Base-by-base conservation (phyloP, 2,113 vertebrate genomes). In the Halichoeres trimaculatus region DNA sequence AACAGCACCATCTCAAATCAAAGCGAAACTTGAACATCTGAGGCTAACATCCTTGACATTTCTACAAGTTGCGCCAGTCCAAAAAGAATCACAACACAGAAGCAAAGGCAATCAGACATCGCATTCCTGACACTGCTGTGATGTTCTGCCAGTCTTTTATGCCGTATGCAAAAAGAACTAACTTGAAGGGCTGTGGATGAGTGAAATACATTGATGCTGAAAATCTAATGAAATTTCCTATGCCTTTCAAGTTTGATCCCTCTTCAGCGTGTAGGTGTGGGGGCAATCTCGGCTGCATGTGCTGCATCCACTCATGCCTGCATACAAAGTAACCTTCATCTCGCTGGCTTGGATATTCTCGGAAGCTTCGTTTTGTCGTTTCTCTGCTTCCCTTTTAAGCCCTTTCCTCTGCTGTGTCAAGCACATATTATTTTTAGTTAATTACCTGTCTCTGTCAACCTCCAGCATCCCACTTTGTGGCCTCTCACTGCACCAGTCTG, bases 341-440 rank as follows among this genome's bases (percentile, higher is more conserved):
- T 86, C 63, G 35, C 36, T 20, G 13, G 54, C 69, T 22, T 9
- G 51, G 47, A 40, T 78, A 78, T 80, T 89, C 74, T 73, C 62
- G 0, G 56, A 76, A 66, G 57, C 50, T 80, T 75, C 54, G 45
- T 76, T 80, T 52, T 14, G 10, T 65, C 60, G 76, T 45, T 38
- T 80, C 50, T 83, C 51, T 36, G 52, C 10, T 68, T 78, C 63
- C 45, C 48, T 54, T 78, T 75, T 16, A 60, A 84, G 61, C 26
- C 41, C 45, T 22, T 63, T 81, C 53, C 69, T 78, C 24, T 50
- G 38, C 75, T 75, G 70, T 80, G 76, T 87, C 72, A 85, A 82
- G 84, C 63, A 82, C 78, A 77, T 80, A 78, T 84, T 85, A 85
- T 88, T 89, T 88, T 87, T 83, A 84, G 74, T 88, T 90, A 87